phyloP scores from a whole-genome alignment of 2,113 vertebrate species.

The Tympanuchus pallidicinctus region DNA sequence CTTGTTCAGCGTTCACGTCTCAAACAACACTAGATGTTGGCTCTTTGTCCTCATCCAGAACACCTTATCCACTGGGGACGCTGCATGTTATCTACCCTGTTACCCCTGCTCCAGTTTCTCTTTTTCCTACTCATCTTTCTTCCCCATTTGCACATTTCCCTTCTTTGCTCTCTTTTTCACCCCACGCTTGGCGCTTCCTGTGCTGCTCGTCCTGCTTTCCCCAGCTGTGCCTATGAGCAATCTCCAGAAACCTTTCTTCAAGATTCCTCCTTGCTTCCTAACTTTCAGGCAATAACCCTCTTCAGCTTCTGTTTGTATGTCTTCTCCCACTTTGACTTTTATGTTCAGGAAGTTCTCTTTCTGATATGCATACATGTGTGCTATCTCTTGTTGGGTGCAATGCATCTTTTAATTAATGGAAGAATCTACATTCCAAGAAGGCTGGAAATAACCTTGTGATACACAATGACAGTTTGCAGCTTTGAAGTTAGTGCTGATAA shows the following conservation, averaged over 20 bases:
- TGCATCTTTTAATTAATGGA: neutral
- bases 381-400: neutral
- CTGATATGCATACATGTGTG: neutral
- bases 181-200: rapidly evolving
- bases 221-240: neutral
- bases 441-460: neutral
- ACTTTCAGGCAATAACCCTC: neutral
- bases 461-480: neutral
- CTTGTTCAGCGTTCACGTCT: neutral
- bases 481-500: neutral
- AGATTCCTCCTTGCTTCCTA: neutral
- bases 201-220: neutral
- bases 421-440: neutral
- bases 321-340: neutral
- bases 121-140: neutral
- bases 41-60: neutral
- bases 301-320: neutral
- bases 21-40: neutral
- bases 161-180: neutral
- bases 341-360: neutral
- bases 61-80: neutral
- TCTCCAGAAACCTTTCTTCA: rapidly evolving
- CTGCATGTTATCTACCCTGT: neutral
- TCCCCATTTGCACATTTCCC: neutral
- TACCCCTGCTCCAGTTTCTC: neutral